phyloP scores from a whole-genome alignment of 1,140 invertebrate genomes.

The Semibalanus balanoides region DNA sequence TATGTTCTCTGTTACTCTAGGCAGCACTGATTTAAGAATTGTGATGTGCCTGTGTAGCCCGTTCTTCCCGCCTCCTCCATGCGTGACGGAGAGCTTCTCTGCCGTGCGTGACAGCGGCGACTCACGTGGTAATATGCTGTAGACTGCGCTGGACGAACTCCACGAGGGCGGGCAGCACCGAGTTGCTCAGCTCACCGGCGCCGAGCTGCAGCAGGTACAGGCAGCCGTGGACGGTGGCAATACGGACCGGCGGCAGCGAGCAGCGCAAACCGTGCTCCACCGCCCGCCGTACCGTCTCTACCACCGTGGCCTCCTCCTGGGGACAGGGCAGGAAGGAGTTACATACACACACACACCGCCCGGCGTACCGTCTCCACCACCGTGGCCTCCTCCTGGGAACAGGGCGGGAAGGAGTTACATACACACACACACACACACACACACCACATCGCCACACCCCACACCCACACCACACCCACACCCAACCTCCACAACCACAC shows the following conservation, averaged over 20 bases:
- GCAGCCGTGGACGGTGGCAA: conserved; percentile 54
- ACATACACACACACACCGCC: conserved; percentile 36
- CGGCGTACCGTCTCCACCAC: conserved; percentile 42
- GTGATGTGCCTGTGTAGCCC: too few relatives aligned
- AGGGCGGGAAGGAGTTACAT: neutral
- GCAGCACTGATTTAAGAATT: too few relatives aligned
- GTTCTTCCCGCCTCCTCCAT: too few relatives aligned
- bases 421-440: too few relatives aligned
- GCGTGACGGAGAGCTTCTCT: too few relatives aligned
- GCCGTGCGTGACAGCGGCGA: neutral
- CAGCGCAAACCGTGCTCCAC: conserved; percentile 48
- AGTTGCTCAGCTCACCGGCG: conserved; percentile 47
- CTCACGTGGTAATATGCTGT: neutral
- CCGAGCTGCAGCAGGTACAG: conserved; percentile 57
- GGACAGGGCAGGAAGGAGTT: neutral
- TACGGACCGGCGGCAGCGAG: conserved; percentile 46
- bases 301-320: conserved; percentile 3
- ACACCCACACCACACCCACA: too few relatives aligned
- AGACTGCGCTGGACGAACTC: conserved; percentile 6
- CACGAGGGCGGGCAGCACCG: neutral
- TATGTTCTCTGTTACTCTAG: too few relatives aligned
- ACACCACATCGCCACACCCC: too few relatives aligned
- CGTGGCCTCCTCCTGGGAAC: neutral
- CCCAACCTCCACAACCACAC: too few relatives aligned
- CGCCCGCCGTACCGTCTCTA: conserved; percentile 44